These are phyloP conservation scores for Batillaria attramentaria DNA, from an alignment of 1,140 invertebrate genomes.

Conservation along the genomic window DNA sequence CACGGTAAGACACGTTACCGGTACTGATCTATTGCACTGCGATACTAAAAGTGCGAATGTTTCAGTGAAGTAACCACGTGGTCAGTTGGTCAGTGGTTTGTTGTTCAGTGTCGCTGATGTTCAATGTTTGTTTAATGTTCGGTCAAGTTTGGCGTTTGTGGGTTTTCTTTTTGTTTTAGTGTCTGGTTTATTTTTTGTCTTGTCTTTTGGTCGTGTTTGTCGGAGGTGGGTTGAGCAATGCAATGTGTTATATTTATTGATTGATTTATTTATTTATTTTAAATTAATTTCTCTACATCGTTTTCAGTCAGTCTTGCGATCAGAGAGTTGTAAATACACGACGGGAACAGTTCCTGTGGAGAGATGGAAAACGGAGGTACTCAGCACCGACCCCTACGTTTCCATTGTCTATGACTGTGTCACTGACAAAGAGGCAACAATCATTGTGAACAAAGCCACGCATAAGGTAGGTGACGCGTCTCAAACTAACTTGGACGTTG, in stretches of 20 bases:
- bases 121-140: too few species aligned
- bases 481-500: too few species aligned
- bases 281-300: background rate
- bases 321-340: constrained; percentile 14
- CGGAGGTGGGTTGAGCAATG: background rate
- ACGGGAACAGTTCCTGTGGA: background rate
- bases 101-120: too few species aligned
- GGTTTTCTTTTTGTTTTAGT: too few species aligned
- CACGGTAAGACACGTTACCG: too few species aligned
- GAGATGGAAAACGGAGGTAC: constrained; percentile 28
- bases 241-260: background rate
- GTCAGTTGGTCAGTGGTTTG: too few species aligned
- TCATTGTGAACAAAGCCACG: constrained; percentile 21
- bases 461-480: background rate
- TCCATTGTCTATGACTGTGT: constrained; percentile 22
- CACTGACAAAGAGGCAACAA: constrained; percentile 13
- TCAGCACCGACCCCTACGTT: constrained; percentile 15
- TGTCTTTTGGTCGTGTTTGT: background rate
- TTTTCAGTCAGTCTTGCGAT: background rate
- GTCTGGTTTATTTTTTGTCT: too few species aligned
- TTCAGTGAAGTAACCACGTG: too few species aligned
- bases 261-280: background rate
- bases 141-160: too few species aligned
- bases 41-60: too few species aligned
- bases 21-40: too few species aligned